phyloP scores from a whole-genome alignment of 1,140 invertebrate genomes.

The Heliconius melpomene region DNA sequence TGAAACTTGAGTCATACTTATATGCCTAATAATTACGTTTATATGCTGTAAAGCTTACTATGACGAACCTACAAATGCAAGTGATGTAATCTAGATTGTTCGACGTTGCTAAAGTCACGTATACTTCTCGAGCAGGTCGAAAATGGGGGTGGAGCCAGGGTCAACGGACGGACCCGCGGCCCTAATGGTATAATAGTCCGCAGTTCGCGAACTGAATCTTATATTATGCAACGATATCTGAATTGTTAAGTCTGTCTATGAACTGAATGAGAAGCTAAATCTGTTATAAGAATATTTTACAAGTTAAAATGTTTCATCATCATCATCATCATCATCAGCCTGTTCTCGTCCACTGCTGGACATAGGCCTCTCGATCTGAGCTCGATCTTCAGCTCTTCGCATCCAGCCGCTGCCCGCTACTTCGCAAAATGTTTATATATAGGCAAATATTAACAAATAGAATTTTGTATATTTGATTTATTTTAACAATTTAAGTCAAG shows the following conservation, averaged over 20 bases:
- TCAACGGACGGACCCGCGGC: slow-evolving; percentile 58
- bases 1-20: slow-evolving; percentile 4
- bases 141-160: slow-evolving; percentile 57
- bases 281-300: not conserved
- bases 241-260: slow-evolving; percentile 28
- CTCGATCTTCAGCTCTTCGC: too few relatives aligned
- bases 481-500: too few relatives aligned
- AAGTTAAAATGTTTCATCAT: not conserved
- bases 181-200: slow-evolving; percentile 69
- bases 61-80: slow-evolving; percentile 24
- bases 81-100: slow-evolving; percentile 52
- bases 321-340: too few relatives aligned
- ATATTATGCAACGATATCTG: slow-evolving; percentile 46
- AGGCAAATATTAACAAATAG: not conserved
- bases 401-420: too few relatives aligned
- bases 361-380: too few relatives aligned
- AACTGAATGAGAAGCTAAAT: not conserved
- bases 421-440: not conserved
- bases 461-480: too few relatives aligned
- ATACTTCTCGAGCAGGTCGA: slow-evolving; percentile 46
- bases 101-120: slow-evolving; percentile 62
- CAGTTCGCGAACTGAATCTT: slow-evolving; percentile 52
- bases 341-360: too few relatives aligned
- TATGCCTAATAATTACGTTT: slow-evolving; percentile 15
- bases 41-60: slow-evolving; percentile 16